Base-by-base conservation (phyloP, 2,797 vertebrate species). In the Eupleurogrammus muticus region DNA sequence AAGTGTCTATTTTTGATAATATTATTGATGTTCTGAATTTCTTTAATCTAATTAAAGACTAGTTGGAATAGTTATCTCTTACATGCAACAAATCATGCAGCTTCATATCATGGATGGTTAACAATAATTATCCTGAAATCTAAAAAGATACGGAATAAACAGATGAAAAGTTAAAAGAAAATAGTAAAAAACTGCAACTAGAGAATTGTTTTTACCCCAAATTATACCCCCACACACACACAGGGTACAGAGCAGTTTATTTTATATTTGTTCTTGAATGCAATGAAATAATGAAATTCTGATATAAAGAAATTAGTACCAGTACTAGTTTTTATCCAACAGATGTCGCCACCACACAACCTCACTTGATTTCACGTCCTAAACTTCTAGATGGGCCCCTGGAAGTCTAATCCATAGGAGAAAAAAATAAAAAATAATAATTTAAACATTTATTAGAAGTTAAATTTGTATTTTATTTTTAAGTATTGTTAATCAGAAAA, bases 271-370 rank as follows among this genome's bases (percentile, higher is more conserved):
- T 17, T 14, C 38, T 42, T 5, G 5, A 42, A 17, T 16, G 16
- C 12, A 19, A 40, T 1, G 19, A 10, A 56, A 24, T 24, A 5
- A 11, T 38, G 19, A 38, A 12, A 56, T 9, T 21, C 34, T 48
- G 7, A 3, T 9, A 46, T 8, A 17, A 13, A 17, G 23, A 46
- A 17, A 13, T 16, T 20, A 5, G 11, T 5, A 21, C 42, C 3
- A 61, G 3, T 53, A 23, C 10, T 47, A 11, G 8, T 36, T 1
- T 64, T 2, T 19, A 1, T n/a, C 59, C 82, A 61, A 56, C 50
- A 82, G 84, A 9, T 71, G 79, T 71, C 79, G 20, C 74, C 53
- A 59, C 9, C 12, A 32, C 21, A 65, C 38, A 57, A 48, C 10
- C 17, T 4, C 28, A 9, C 10, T 14, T 14, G n/a, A 16, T 32